Base-by-base conservation (phyloP, 2,888 invertebrate species). In the Agriopis leucophaearia region DNA sequence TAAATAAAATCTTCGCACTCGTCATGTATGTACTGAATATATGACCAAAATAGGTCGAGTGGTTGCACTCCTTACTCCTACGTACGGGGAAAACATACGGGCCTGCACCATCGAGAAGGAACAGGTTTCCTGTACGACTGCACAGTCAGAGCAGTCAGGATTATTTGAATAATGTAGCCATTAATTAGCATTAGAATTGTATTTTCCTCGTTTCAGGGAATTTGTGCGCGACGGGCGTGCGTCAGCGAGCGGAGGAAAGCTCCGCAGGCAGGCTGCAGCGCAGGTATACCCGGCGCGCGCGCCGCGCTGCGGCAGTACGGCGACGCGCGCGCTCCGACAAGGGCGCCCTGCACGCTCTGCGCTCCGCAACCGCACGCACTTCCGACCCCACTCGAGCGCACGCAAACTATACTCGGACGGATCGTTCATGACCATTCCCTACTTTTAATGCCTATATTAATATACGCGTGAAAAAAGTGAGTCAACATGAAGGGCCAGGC, bases 401-500 rank as follows among this genome's bases (percentile, higher is more conserved):
- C 52, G n/a, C 52, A 6, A 27, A 0, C 27, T 27, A 27, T 27
- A 27, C n/a, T 4, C 9, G 3, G 16, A 18, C 18, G 16, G 10
- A 18, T 2, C 8, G 16, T 35, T 13, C 6, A 51, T n/a, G 10
- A 48, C 16, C 18, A 48, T 18, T 18, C 13, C 0, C 8, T 1
- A 10, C 12, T 10, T 48, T 48, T 48, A 48, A 12, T 48, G 48
- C 18, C 5, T 48, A 10, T 4, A 9, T 48, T 48, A 48, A 18
- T 12, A 18, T 8, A 18, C 27, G 27, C 13, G 35, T 35, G 35
- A 51, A 27, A n/a, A 9, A 51, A 16, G 38, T 18, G 40, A 40
- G 40, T 18, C 55, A 13, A 42, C 58, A 80, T 84, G 84, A 84
- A 83, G 77, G 80, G 80, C 35, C 81, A 79, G 71, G 79, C 75